These are phyloP conservation scores for Oryzias dopingdopingensis DNA, from an alignment of 2,797 vertebrate species.

Conservation along the genomic window DNA sequence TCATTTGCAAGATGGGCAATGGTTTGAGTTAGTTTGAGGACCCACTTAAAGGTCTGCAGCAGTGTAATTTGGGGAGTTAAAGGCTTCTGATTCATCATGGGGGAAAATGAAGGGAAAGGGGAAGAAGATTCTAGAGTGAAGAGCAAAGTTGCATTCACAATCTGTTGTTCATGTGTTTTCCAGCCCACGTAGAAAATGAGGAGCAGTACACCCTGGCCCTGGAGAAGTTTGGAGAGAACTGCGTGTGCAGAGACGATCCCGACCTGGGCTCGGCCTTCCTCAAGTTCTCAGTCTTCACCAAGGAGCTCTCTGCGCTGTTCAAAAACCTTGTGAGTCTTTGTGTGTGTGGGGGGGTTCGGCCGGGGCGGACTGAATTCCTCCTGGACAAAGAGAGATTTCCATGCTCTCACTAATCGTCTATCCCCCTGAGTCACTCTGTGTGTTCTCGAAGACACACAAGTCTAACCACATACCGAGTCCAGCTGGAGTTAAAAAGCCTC, in stretches of 20 bases:
- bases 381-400: slow-evolving; percentile 33
- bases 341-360: neutral
- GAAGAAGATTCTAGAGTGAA: no score
- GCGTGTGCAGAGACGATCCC: slow-evolving; percentile 95
- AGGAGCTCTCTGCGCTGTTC: slow-evolving; percentile 97
- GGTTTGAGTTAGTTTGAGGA: no score
- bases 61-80: no score
- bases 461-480: slow-evolving; percentile 13
- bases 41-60: no score
- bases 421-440: slow-evolving; percentile 36
- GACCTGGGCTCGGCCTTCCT: slow-evolving; percentile 97
- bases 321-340: slow-evolving; percentile 92
- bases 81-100: no score
- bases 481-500: slow-evolving; percentile 36
- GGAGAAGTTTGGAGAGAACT: slow-evolving; percentile 99
- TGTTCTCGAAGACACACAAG: slow-evolving; percentile 28
- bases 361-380: slow-evolving; percentile 11
- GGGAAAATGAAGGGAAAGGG: no score
- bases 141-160: no score
- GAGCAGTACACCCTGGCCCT: slow-evolving; percentile 98
- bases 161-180: slow-evolving; percentile 30
- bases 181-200: slow-evolving; percentile 98
- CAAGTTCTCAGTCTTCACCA: slow-evolving; percentile 98
- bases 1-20: no score
- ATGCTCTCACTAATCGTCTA: slow-evolving; percentile 46